phyloP scores from a whole-genome alignment of 2,888 invertebrate genomes.

The Vanessa cardui region DNA sequence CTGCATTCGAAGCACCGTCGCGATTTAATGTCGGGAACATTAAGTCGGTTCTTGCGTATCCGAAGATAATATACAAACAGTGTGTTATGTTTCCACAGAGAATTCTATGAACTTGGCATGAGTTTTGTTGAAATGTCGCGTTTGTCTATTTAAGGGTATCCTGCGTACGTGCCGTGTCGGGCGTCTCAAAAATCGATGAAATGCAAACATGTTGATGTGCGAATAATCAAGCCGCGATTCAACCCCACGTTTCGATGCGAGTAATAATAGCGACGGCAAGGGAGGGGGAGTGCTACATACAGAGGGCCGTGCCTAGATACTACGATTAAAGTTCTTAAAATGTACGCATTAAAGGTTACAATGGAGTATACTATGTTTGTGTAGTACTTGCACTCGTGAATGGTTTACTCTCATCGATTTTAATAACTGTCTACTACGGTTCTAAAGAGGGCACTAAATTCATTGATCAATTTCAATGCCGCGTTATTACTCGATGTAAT shows the following conservation, averaged over 20 bases:
- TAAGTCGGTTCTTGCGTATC: too few relatives aligned
- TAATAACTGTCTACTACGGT: constrained; percentile 40
- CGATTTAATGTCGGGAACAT: neutral
- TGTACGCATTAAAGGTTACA: constrained; percentile 18
- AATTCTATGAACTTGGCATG: constrained; percentile 6
- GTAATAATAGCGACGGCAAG: constrained; percentile 70
- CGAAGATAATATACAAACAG: neutral
- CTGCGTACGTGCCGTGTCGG: constrained; percentile 41
- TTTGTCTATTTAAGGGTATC: constrained; percentile 32
- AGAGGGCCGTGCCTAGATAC: constrained; percentile 31
- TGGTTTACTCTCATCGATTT: constrained; percentile 43
- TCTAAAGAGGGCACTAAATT: constrained; percentile 33
- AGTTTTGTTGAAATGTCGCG: constrained; percentile 13
- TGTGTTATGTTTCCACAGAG: neutral
- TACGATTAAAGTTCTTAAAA: constrained; percentile 28
- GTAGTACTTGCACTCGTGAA: constrained; percentile 39
- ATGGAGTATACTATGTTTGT: constrained; percentile 16
- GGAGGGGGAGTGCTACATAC: constrained; percentile 59
- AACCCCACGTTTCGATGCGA: constrained; percentile 62
- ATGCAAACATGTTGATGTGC: constrained; percentile 77
- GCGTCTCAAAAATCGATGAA: constrained; percentile 70
- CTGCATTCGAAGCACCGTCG: neutral
- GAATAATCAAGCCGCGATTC: constrained; percentile 74
- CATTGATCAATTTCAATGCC: constrained; percentile 31
- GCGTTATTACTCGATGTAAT: constrained; percentile 13